Evolutionary conservation across 1,140 invertebrate genomes (phyloP), one percentile per base, ranked within the genome.

Genomic region (Bombus superbus): DNA sequence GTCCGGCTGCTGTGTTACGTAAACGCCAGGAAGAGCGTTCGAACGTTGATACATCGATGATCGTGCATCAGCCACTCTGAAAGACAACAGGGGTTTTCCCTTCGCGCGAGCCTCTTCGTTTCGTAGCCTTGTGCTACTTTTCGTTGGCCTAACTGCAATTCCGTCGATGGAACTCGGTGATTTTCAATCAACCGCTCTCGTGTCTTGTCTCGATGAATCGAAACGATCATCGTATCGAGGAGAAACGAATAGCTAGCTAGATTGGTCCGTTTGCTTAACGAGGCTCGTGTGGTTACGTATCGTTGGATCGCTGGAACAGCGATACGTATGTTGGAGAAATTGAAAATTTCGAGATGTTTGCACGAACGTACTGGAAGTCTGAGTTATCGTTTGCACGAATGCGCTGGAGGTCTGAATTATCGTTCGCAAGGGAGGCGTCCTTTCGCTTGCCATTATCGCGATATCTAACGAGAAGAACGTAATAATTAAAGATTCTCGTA

Each of bases 21-120:
- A 94, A 94, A 94, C 91, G 89, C 85, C 91, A 94, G 92, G 93
- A 94, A 94, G 93, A 94, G 87, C 86, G 87, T 91, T 93, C 87
- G 13, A 76, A 82, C 81, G 84, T 77, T 68, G 40, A 38, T 71
- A 72, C 59, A 80, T 76, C 82, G 86, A 89, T 73, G 78, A 86
- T 88, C 66, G 35, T 59, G 22, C 28, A 18, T n/a, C 71, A 38
- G 47, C 35, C 35, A 59, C 10, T 32, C 32, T 2, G 68, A 38
- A 38, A 40, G n/a, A 73, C 53, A 10, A 13, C 6, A 75, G 81
- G 64, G 75, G 82, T 79, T 79, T 84, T 79, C 82, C 75, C 38
- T 71, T 79, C 9, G 44, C 22, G 8, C 35, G 18, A 32, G 59
- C 10, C 28, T 59, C 35, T 35, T 40, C 38, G 2, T 22, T 71